A percentile compares a stretch with the other conserved stretches of the same genome.
These are phyloP conservation scores for Aspidiotus rigidus DNA, from an alignment of 2,888 invertebrate genomes.

Conservation along the genomic window DNA sequence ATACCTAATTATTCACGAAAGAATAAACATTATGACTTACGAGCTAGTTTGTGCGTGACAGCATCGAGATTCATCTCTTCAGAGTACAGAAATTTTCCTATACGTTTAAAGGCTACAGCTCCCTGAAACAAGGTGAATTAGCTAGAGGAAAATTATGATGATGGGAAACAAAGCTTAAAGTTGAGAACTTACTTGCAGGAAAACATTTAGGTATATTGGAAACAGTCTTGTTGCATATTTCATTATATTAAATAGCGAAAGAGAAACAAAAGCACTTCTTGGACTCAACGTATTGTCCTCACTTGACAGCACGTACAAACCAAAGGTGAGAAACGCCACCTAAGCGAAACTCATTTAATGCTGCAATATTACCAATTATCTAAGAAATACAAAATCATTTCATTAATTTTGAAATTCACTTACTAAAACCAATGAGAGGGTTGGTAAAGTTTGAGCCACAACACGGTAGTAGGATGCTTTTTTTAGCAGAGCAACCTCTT, in stretches of 20 bases:
- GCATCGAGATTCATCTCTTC: conserved; percentile 48
- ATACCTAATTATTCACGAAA: too few species aligned
- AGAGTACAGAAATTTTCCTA: conserved; percentile 49
- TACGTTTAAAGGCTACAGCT: conserved; percentile 49
- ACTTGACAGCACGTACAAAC: conserved; percentile 77
- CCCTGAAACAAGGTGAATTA: conserved; percentile 41
- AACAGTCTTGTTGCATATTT: conserved; percentile 92
- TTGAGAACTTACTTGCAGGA: conserved; percentile 60
- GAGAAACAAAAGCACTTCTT: conserved; percentile 86
- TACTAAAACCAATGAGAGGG: conserved; percentile 54
- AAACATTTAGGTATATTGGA: conserved; percentile 86
- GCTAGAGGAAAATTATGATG: too few species aligned
- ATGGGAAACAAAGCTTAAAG: too few species aligned
- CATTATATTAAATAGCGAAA: conserved; percentile 94
- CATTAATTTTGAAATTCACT: too few species aligned
- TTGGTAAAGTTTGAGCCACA: conserved; percentile 54
- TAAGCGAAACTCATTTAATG: conserved; percentile 33
- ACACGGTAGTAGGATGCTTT: conserved; percentile 46
- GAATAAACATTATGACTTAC: too few species aligned
- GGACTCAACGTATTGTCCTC: conserved; percentile 75
- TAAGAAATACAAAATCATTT: too few species aligned
- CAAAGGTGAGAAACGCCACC: conserved; percentile 69
- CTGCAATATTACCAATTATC: too few species aligned
- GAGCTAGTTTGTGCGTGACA: conserved; percentile 42
- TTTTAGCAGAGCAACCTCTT: conserved; percentile 51